Evolutionary conservation across 2,888 invertebrate genomes (phyloP), one percentile per base, ranked within the genome.

Genomic region (Cheilosia pagana): DNA sequence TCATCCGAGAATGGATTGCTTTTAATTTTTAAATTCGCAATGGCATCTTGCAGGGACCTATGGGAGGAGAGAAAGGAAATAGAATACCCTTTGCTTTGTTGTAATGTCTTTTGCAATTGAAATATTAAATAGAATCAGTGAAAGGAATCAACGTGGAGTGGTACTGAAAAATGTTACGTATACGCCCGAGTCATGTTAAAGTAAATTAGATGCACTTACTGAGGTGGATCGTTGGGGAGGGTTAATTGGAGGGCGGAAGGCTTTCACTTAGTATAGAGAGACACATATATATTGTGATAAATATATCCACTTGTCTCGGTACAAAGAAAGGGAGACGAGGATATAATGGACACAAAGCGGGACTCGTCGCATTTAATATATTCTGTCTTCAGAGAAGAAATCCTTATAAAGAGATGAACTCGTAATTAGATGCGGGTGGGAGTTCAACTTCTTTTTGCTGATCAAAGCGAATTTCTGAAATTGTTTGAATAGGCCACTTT

Each of bases 1-100:
- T 76, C 75, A 48, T 71, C 75, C 55, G 63, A 68, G 68, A 70
- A 31, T 63, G 67, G 59, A 65, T 65, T 60, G 75, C 63, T 85
- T 65, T 81, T 70, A 63, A 62, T 75, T 83, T 70, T 83, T 68
- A 79, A 79, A 59, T 19, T 70, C 52, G 68, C 57, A 63, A 75
- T 65, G 23, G 31, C 65, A 10, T 65, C 70, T 41, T 75, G 52
- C 70, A 67, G 50, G 45, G 60, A 50, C n/a, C 75, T 85, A 50
- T 43, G 28, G 55, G 35, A 10, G 12, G 12, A 35, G 53, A 14
- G 14, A 63, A 35, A 21, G 52, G 28, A 16, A 16, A 35, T 14
- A 41, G 25, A 52, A 31, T 41, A 12, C 41, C 53, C 8, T 19
- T 72, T 72, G 16, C 45, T 41, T 59, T 41, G 45, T 72, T 65